These are phyloP conservation scores for Falco peregrinus DNA, from an alignment of 2,797 vertebrate species.

Conservation along the genomic window DNA sequence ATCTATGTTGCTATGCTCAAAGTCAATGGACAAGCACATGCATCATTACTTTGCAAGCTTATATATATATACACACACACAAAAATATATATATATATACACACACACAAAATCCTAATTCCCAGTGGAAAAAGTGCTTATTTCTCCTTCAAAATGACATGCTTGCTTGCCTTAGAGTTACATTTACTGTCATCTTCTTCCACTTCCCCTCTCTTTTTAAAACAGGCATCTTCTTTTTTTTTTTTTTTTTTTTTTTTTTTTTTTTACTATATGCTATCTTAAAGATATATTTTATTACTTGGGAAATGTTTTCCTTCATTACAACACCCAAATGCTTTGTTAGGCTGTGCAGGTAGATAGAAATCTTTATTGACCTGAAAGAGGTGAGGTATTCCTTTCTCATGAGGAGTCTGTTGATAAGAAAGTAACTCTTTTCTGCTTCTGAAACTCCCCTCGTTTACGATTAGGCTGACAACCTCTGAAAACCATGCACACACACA, in stretches of 20 bases:
- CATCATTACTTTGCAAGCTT: background rate
- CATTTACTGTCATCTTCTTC: background rate
- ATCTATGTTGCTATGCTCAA: background rate
- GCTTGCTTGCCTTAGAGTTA: background rate
- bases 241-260: background rate
- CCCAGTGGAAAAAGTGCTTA: background rate
- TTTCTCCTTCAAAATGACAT: background rate
- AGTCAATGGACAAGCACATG: background rate
- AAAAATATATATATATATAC: too few relatives aligned
- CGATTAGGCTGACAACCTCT: background rate
- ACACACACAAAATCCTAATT: background rate
- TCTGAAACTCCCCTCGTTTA: background rate
- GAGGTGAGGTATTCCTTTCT: background rate
- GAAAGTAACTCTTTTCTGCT: background rate
- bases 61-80: background rate
- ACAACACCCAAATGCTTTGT: background rate
- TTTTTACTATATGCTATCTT: background rate
- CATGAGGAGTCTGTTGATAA: background rate
- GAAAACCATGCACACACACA: fast-evolving
- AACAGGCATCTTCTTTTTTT: background rate
- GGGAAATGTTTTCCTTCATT: background rate
- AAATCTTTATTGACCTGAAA: background rate
- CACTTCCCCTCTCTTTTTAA: background rate
- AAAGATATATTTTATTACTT: background rate
- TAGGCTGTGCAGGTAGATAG: background rate